Conservation (phyloP, 2,797 vertebrate species). For the Adrianichthys oophorus region DNA sequence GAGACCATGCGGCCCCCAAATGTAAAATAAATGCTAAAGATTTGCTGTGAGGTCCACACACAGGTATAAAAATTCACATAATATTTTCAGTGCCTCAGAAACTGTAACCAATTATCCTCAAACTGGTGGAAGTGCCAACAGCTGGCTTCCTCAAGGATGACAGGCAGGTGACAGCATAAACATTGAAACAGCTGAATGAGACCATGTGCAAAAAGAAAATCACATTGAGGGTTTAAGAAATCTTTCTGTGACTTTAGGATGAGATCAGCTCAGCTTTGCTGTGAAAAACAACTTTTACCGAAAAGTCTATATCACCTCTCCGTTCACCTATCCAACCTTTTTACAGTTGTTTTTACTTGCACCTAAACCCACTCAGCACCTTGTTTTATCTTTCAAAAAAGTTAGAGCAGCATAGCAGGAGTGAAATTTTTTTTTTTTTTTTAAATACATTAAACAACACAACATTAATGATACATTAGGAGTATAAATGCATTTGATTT, state of each 20-base stretch:
- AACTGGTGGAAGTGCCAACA: constrained; percentile 43
- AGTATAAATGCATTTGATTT: too few species aligned
- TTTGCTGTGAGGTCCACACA: background rate
- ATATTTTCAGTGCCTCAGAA: constrained; percentile 32
- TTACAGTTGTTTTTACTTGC: too few species aligned
- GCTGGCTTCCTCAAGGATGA: constrained; percentile 44
- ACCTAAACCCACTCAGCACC: too few species aligned
- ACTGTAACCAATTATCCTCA: constrained; percentile 37
- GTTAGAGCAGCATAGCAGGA: too few species aligned
- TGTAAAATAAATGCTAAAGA: constrained; percentile 9
- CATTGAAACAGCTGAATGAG: constrained; percentile 34
- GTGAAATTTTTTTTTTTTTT: too few species aligned
- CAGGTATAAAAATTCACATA: constrained; percentile 16
- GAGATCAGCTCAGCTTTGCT: background rate
- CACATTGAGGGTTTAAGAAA: constrained; percentile 5
- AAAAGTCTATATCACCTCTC: too few species aligned
- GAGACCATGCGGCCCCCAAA: too few species aligned
- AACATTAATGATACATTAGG: too few species aligned
- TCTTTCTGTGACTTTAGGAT: background rate
- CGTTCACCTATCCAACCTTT: too few species aligned
- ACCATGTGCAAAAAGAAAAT: constrained; percentile 25
- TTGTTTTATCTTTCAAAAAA: too few species aligned
- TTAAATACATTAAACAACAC: too few species aligned
- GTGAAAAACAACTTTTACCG: too few species aligned
- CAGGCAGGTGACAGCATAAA: constrained; percentile 51